Conservation (phyloP, 2,888 invertebrate species). For the Blastobasis adustella region DNA sequence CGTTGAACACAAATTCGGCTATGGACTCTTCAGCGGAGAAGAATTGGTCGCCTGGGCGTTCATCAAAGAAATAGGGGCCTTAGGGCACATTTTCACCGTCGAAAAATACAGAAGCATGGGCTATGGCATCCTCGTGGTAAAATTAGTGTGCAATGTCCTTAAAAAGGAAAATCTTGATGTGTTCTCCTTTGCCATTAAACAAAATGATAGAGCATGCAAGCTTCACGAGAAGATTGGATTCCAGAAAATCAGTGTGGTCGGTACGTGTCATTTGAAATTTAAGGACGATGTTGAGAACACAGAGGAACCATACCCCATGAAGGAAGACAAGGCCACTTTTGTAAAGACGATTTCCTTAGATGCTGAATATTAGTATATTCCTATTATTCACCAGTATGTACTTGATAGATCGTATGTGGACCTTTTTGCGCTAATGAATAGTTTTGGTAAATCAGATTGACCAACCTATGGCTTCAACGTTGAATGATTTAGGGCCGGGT, state of each 20-base stretch:
- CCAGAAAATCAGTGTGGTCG: background rate
- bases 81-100: constrained; percentile 41
- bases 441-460: too few species aligned
- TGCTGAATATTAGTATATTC: too few species aligned
- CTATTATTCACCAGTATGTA: too few species aligned
- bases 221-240: constrained; percentile 29
- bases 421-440: too few species aligned
- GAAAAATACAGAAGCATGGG: constrained; percentile 37
- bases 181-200: constrained; percentile 21
- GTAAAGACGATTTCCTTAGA: too few species aligned
- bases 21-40: constrained; percentile 33
- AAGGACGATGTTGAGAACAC: background rate
- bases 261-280: background rate
- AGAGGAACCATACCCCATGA: too few species aligned
- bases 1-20: constrained; percentile 33
- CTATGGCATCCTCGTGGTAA: constrained; percentile 28
- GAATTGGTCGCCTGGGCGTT: constrained; percentile 36
- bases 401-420: too few species aligned
- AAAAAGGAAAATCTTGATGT: constrained; percentile 21
- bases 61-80: constrained; percentile 38
- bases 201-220: constrained; percentile 21
- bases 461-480: too few species aligned
- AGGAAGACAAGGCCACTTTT: too few species aligned
- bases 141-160: constrained; percentile 23
- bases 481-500: too few species aligned